Percentiles rank a stretch among this genome's conserved stretches.
These are phyloP conservation scores for Drosophila koepferae DNA, from an alignment of 2,888 invertebrate species.

Conservation along the genomic window DNA sequence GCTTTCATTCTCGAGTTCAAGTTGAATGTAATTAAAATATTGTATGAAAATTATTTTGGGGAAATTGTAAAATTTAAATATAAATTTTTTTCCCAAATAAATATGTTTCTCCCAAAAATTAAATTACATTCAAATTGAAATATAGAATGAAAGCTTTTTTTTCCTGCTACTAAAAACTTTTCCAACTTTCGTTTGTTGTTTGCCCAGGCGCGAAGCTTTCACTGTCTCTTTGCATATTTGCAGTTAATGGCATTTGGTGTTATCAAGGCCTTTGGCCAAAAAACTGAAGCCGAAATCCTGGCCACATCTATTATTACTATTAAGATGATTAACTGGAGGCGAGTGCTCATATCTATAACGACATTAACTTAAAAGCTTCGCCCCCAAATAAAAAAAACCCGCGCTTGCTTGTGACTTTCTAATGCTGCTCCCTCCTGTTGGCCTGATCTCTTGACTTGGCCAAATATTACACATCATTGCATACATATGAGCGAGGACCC, in stretches of 20 bases:
- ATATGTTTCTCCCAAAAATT: too few relatives aligned
- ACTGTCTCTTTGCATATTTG: constrained; percentile 15
- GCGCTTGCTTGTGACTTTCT: constrained; percentile 53
- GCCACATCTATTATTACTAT: constrained; percentile 35
- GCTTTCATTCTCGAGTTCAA: too few relatives aligned
- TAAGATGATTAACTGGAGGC: constrained; percentile 10
- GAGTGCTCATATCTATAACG: constrained; percentile 30
- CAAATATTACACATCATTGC: constrained; percentile 72
- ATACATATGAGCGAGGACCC: constrained; percentile 41
- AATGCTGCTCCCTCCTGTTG: constrained; percentile 59
- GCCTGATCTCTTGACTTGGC: constrained; percentile 25
- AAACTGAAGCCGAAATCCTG: constrained; percentile 3
- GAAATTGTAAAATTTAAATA: too few relatives aligned
- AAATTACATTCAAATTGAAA: too few relatives aligned
- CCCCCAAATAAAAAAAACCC: background rate
- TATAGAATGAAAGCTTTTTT: background rate
- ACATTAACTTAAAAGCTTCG: constrained; percentile 53
- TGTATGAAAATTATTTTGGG: too few relatives aligned
- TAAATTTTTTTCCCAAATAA: too few relatives aligned
- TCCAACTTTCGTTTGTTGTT: background rate
- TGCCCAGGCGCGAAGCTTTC: background rate
- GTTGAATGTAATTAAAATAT: too few relatives aligned
- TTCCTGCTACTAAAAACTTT: background rate
- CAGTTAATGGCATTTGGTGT: constrained; percentile 21
- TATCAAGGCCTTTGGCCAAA: constrained; percentile 25